Evolutionary conservation across 2,113 vertebrate genomes (phyloP), one percentile per base, ranked within the genome.

Genomic region (Actenoides hombroni): DNA sequence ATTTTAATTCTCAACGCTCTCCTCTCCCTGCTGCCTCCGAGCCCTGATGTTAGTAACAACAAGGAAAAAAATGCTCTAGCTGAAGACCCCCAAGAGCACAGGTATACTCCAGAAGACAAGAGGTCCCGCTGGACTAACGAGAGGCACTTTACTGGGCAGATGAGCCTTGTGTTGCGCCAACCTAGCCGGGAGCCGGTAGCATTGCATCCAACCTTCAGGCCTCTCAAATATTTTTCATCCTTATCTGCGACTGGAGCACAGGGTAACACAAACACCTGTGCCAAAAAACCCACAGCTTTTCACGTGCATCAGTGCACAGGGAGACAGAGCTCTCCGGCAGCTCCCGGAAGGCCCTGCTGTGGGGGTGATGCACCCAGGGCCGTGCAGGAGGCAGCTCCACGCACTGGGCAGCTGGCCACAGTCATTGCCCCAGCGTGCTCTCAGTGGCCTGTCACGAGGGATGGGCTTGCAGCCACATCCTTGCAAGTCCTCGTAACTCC

Each of bases 1-100:
- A 93, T 96, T 95, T 94, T 90, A 95, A 93, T 91, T 94, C 92
- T 94, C 86, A 56, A 2, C 15, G 39, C 56, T 78, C 76, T 92
- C 42, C 54, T 54, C 80, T 78, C 63, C 74, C 65, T 4, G 3
- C 64, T 35, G 3, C 82, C 85, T 64, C 57, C 74, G 61, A 88
- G 63, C 44, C 94, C 75, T 73, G 79, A 46, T 92, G 73, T 84
- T 69, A 91, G 77, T 56, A 93, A 85, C 83, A 88, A 73, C 42
- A 51, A 86, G 51, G 4, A 13, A 56, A 70, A 83, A 88, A 63
- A 11, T 1, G 2, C 46, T 54, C 33, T 63, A 49, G 65, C 48
- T 75, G 35, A 53, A 71, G 73, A 48, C 53, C 77, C 53, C 64
- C 37, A 75, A 63, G 60, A 86, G 65, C 89, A 81, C 60, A 44